These are phyloP conservation scores for Brachypodius melanocephalos DNA, from an alignment of 2,113 vertebrate genomes.

Conservation along the genomic window DNA sequence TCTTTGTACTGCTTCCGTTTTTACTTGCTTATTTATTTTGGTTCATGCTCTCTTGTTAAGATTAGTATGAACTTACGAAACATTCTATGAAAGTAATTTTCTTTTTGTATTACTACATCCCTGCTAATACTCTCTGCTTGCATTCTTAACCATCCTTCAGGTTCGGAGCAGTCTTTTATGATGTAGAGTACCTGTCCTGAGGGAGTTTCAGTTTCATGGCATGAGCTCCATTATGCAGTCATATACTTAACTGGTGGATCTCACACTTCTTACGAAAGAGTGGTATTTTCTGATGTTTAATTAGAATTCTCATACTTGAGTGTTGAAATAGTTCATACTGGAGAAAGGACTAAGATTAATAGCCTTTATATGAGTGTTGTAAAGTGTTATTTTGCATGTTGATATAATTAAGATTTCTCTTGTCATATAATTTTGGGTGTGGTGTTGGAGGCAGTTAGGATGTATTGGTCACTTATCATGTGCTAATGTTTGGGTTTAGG, in stretches of 20 bases:
- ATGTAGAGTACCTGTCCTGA: not conserved
- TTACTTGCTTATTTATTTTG: not conserved
- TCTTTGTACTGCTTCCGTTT: not conserved
- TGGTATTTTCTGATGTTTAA: not conserved
- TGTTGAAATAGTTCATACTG: not conserved
- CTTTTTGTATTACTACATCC: not conserved
- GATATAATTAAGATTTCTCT: not conserved
- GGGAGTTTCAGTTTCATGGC: not conserved
- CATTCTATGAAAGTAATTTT: not conserved
- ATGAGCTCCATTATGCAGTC: not conserved
- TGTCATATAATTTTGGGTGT: not conserved
- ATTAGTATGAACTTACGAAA: fast-evolving
- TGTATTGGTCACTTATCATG: not conserved
- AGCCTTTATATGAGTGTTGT: not conserved
- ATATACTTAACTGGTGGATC: not conserved
- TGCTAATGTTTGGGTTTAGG: not conserved
- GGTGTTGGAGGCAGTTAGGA: not conserved
- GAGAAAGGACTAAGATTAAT: not conserved
- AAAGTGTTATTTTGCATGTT: not conserved
- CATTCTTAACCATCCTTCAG: not conserved
- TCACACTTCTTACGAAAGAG: not conserved
- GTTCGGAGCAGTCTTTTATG: not conserved
- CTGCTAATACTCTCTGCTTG: not conserved
- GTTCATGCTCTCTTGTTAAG: not conserved
- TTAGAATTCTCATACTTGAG: not conserved